Conservation (phyloP, 2,888 invertebrate genomes). For the Mechanitis messenoides region DNA sequence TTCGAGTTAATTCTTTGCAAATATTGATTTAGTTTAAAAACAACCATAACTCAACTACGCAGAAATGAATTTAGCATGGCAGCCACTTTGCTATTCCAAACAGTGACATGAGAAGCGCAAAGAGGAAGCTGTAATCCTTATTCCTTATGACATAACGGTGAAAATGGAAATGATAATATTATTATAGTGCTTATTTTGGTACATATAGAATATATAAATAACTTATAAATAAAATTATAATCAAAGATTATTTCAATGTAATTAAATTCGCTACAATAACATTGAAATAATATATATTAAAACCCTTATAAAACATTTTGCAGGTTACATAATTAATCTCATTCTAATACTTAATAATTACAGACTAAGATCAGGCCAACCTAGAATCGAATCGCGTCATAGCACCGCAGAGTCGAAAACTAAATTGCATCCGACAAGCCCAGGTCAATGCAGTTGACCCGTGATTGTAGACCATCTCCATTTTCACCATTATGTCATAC, state of each 20-base stretch:
- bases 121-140: constrained; percentile 10
- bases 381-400: constrained; percentile 23
- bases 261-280: no score
- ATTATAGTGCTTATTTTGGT: no score
- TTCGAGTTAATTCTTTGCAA: neutral
- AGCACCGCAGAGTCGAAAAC: constrained; percentile 23
- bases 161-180: constrained; percentile 3
- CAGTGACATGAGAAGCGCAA: constrained; percentile 4
- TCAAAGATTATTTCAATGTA: no score
- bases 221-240: no score
- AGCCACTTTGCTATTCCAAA: constrained; percentile 13
- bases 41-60: neutral
- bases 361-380: constrained; percentile 11
- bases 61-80: constrained; percentile 4
- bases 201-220: no score
- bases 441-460: constrained; percentile 27
- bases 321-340: neutral
- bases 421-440: constrained; percentile 26
- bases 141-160: constrained; percentile 8
- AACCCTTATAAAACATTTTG: neutral
- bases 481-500: constrained; percentile 12
- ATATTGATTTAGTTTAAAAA: constrained; percentile 2
- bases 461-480: constrained; percentile 23
- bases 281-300: neutral
- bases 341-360: neutral